A percentile compares a stretch with the other conserved stretches of the same genome.
Conservation (phyloP, 2,113 vertebrate species). For the Colaptes auratus region DNA sequence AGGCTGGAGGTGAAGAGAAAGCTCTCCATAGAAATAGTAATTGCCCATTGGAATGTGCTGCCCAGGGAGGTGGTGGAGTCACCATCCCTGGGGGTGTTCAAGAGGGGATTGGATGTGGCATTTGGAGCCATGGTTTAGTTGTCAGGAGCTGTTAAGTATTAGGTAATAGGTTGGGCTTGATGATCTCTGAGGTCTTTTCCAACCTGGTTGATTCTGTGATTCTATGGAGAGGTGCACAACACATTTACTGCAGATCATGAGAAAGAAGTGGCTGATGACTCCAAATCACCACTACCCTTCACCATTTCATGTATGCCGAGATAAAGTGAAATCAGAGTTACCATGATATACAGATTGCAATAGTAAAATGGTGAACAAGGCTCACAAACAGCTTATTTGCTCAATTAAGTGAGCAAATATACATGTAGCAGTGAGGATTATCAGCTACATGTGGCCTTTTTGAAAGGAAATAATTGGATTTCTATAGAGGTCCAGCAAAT, state of each 20-base stretch:
- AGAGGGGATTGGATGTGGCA: too few relatives aligned
- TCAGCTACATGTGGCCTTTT: not conserved
- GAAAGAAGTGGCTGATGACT: not conserved
- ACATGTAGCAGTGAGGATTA: not conserved
- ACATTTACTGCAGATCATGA: constrained; percentile 12
- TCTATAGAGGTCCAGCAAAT: not conserved
- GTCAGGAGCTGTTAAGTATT: too few relatives aligned
- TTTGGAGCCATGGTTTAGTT: too few relatives aligned
- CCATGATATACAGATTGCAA: not conserved
- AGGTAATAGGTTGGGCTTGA: too few relatives aligned
- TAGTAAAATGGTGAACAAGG: not conserved
- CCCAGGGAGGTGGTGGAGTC: too few relatives aligned
- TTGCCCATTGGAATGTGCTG: too few relatives aligned
- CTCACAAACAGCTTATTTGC: constrained; percentile 39
- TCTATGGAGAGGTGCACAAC: constrained; percentile 10
- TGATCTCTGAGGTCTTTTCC: too few relatives aligned
- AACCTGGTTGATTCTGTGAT: too few relatives aligned
- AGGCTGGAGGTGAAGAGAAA: too few relatives aligned
- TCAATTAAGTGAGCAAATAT: constrained; percentile 34
- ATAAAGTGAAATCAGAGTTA: not conserved
- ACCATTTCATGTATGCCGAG: too few relatives aligned
- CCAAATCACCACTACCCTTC: not conserved
- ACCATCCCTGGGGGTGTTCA: too few relatives aligned
- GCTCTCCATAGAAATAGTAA: too few relatives aligned
- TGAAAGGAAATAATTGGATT: not conserved